A percentile compares a stretch with the other conserved stretches of the same genome.
Conservation (phyloP, 2,113 vertebrate species). For the Agelaius tricolor region DNA sequence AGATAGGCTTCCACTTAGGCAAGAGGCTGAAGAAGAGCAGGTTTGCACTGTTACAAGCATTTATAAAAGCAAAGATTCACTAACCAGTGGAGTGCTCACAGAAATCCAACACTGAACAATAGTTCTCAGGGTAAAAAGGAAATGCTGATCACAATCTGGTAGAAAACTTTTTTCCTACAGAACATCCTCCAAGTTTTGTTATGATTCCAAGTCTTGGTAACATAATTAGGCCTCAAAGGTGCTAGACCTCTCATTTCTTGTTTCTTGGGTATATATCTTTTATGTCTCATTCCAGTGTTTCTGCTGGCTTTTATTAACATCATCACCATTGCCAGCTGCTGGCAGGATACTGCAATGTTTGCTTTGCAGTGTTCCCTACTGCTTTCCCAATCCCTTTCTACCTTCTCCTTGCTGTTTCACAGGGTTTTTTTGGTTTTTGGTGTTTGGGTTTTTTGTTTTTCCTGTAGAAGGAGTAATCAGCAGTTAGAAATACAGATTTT, state of each 20-base stretch:
- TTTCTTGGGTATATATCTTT: not conserved
- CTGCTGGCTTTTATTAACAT: not conserved
- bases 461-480: not conserved
- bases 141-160: not conserved
- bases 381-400: not conserved
- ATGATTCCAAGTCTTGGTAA: not conserved
- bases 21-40: not conserved
- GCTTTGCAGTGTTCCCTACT: not conserved
- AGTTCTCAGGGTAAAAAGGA: not conserved
- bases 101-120: not conserved
- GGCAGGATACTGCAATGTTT: not conserved
- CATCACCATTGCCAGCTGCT: not conserved
- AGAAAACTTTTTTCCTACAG: not conserved
- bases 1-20: not conserved
- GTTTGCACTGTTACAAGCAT: not conserved
- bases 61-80: not conserved
- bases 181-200: not conserved
- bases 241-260: not conserved
- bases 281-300: not conserved
- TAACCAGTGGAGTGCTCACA: not conserved
- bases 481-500: not conserved
- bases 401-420: not conserved
- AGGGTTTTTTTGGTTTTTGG: not conserved
- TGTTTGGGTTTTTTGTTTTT: not conserved
- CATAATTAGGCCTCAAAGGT: not conserved